Evolutionary conservation across 2,888 invertebrate genomes (phyloP), one percentile per base, ranked within the genome.

Genomic region (Phania funesta): DNA sequence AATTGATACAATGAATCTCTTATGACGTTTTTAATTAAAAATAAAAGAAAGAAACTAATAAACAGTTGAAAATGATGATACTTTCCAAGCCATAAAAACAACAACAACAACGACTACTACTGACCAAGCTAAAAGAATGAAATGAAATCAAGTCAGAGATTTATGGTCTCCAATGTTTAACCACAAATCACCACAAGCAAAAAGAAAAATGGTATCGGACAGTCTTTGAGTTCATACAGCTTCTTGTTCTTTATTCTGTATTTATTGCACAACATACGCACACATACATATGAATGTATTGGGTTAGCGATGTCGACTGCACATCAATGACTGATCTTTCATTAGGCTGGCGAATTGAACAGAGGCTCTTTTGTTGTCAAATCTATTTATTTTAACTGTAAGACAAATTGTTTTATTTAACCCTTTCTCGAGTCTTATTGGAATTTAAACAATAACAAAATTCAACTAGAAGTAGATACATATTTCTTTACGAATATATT

Each of bases 241-340:
- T 52, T 52, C 26, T 67, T 67, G 11, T 24, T 35, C 8, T 48
- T 56, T 65, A 16, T 35, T 11, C 13, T 35, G 6, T 32, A 41
- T 38, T 24, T 41, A n/a, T 29, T 41, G 22, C 22, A 5, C 29
- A 62, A 13, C 41, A 29, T 6, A 2, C 16, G 41, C 5, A 18
- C 13, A 54, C 7, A 22, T 5, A 26, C 5, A 11, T 11, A 18
- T 54, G 24, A 16, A 16, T 58, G 48, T 64, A 2, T 64, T 8
- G 11, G 2, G 46, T 29, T 32, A 46, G 24, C 60, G 65, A 65
- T n/a, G n/a, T n/a, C 56, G 74, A 16, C 26, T 70, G 50, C 18
- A 56, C 73, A 77, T 82, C 81, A 82, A 77, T 82, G 81, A 35
- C 44, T 64, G 77, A 77, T 77, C 77, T 73, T 77, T 77, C 77